Base-by-base conservation (phyloP, 1,140 invertebrate species). In the Microplitis mediator region DNA sequence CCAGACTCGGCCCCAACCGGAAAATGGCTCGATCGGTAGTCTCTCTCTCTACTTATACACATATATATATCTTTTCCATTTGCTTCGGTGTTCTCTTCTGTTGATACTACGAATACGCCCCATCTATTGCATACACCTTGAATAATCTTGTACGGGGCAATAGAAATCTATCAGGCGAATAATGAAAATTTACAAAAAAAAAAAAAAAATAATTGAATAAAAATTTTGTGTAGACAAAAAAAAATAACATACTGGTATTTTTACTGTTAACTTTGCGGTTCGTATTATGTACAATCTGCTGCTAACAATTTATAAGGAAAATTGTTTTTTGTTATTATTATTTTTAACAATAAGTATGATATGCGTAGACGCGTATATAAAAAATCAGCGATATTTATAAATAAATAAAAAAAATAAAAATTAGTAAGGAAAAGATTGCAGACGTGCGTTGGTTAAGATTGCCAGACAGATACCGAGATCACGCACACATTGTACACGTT, bases 391-490 rank as follows among this genome's bases (percentile, higher is more conserved):
- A 45, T 11, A 5, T 45, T 45, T 45, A 56, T 56, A 13, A 56
- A 23, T 56, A 16, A 23, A 56, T 5, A 56, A 16, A 56, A 56
- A 56, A 16, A 14, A 23, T 56, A n/a, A 31, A 62, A 35, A 3
- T 4, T 56, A 23, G 16, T 13, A 56, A 61, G 4, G 23, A 45
- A 45, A 45, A 45, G 39, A 45, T 45, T 45, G 39, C 39, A 45
- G 23, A 61, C 66, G 66, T 78, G 78, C 76, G 77, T 77, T 75
- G 75, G 77, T 76, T 78, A 80, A 78, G 72, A 78, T 78, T 75
- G 75, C 78, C 76, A 75, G 76, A 79, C 77, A 77, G 77, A 75
- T 71, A 80, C 79, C 79, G 77, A 45, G 39, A 78, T 79, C 75
- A 54, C 16, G 77, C 75, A 73, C 54, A 73, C 74, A 69, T 60